Evolutionary conservation across 2,888 invertebrate genomes (phyloP).

Genomic region (Neoitamus cyanurus): DNA sequence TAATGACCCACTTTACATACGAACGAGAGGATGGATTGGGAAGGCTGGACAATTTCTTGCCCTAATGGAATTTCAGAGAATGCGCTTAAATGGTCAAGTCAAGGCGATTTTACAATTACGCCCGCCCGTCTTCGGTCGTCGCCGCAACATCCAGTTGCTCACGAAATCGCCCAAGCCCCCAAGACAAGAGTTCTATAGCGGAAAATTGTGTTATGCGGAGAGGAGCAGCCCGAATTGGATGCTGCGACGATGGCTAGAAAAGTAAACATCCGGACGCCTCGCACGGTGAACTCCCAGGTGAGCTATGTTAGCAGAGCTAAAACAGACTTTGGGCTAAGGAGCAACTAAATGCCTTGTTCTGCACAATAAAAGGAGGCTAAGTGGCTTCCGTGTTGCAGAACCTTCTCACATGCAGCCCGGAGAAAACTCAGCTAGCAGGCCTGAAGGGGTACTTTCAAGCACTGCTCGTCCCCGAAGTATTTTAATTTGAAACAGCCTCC

Average conservation of each 20-base stretch:
- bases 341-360: background rate
- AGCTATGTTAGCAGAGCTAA: background rate
- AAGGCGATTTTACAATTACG: background rate
- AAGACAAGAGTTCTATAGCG: background rate
- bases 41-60: slow-evolving; percentile 4
- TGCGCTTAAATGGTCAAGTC: slow-evolving; percentile 1
- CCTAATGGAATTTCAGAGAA: background rate
- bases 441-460: background rate
- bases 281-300: background rate
- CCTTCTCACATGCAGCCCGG: background rate
- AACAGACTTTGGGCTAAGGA: background rate
- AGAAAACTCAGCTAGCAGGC: background rate
- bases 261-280: background rate
- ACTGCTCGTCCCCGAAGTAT: background rate
- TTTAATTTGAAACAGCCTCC: background rate
- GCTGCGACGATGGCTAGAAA: background rate
- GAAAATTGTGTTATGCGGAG: background rate
- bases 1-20: slow-evolving; percentile 43
- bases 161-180: background rate
- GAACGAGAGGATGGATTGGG: slow-evolving; percentile 2
- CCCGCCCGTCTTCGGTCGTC: background rate
- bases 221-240: background rate
- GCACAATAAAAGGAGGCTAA: background rate
- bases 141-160: background rate
- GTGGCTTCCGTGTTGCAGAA: background rate